These are phyloP conservation scores for Pan paniscus DNA, from an alignment of 2,113 vertebrate species.

Conservation along the genomic window DNA sequence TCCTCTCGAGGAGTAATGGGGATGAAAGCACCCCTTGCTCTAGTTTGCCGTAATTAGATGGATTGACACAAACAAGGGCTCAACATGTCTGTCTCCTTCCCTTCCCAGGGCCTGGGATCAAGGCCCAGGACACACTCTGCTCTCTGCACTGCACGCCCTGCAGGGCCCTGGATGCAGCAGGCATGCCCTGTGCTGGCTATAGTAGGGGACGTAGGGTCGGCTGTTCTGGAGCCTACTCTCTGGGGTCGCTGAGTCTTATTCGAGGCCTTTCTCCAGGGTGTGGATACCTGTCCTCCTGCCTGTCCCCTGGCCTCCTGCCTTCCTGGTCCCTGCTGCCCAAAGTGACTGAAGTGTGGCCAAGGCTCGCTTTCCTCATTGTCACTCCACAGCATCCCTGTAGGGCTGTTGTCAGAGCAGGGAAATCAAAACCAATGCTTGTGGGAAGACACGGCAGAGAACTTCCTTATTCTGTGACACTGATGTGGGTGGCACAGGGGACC, in stretches of 20 bases:
- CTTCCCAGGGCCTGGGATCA: not conserved
- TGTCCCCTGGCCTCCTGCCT: not conserved
- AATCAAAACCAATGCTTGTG: not conserved
- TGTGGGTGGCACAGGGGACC: not conserved
- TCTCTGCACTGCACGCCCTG: too few relatives aligned
- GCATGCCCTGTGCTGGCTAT: not conserved
- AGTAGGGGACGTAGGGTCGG: not conserved
- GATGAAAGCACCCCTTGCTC: not conserved
- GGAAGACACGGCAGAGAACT: not conserved
- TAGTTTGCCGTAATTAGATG: not conserved
- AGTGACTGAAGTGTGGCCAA: not conserved
- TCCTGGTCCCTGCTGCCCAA: not conserved
- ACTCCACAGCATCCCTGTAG: not conserved
- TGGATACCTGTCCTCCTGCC: not conserved
- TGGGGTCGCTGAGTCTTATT: not conserved
- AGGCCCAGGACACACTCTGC: too few relatives aligned
- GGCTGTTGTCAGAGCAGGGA: not conserved
- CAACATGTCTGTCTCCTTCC: not conserved
- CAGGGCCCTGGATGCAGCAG: too few relatives aligned
- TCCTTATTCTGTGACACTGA: not conserved
- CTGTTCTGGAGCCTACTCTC: not conserved
- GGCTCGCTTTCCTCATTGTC: not conserved
- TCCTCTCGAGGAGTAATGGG: too few relatives aligned
- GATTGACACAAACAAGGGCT: not conserved
- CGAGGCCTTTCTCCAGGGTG: not conserved